These are phyloP conservation scores for Cyrtorhinus lividipennis DNA, from an alignment of 1,140 invertebrate species.

Conservation along the genomic window DNA sequence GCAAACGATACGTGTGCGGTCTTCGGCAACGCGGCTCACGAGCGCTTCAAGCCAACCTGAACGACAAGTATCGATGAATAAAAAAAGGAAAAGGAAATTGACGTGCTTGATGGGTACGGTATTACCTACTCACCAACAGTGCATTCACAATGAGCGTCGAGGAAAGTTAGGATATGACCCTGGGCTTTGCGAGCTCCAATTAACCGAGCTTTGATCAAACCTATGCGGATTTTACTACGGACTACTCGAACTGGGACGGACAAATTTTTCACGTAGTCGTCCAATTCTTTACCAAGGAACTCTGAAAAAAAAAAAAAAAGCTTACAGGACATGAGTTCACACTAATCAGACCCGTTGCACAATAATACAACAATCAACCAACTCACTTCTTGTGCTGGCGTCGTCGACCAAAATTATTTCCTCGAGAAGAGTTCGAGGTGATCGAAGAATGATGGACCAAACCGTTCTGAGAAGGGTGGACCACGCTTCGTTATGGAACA, in stretches of 20 bases:
- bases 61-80: conserved; percentile 19
- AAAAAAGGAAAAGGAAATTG: neutral
- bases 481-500: conserved; percentile 90
- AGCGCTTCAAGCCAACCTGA: conserved; percentile 80
- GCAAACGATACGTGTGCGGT: conserved; percentile 64
- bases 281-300: conserved; percentile 61
- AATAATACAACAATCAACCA: too few relatives aligned
- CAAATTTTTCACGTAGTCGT: conserved; percentile 57
- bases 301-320: conserved; percentile 31
- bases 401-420: conserved; percentile 92
- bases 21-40: conserved; percentile 54
- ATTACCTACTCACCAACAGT: conserved; percentile 47
- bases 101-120: too few relatives aligned
- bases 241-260: conserved; percentile 49
- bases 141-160: conserved; percentile 90
- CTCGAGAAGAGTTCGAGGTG: conserved; percentile 54
- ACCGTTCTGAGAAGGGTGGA: conserved; percentile 74
- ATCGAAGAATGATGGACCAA: conserved; percentile 69
- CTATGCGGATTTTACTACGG: conserved; percentile 53
- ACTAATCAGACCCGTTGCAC: too few relatives aligned
- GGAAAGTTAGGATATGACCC: conserved; percentile 71
- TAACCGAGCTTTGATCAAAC: conserved; percentile 72
- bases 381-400: conserved; percentile 65
- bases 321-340: neutral
- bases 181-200: conserved; percentile 62